A percentile compares a stretch with the other conserved stretches of the same genome.
Conservation (phyloP, 2,113 vertebrate genomes). For the Anguilla japonica region DNA sequence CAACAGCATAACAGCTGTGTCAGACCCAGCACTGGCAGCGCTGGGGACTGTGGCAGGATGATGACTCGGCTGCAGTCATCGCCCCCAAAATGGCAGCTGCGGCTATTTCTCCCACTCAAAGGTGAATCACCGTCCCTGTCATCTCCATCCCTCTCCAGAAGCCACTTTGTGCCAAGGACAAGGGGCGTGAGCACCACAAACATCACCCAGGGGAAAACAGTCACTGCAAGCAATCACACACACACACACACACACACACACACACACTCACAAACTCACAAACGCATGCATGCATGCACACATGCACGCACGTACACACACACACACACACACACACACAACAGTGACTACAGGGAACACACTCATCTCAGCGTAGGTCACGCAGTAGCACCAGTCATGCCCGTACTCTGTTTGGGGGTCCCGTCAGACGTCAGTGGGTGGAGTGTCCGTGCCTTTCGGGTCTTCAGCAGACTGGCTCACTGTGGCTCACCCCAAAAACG, state of each 20-base stretch:
- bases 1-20: background rate
- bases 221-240: background rate
- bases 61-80: background rate
- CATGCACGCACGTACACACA: background rate
- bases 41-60: background rate
- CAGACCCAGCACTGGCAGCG: background rate
- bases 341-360: background rate
- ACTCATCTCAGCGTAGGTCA: background rate
- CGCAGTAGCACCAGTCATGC: background rate
- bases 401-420: background rate
- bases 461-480: background rate
- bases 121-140: constrained; percentile 3
- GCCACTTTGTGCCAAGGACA: background rate
- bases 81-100: background rate
- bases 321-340: no score
- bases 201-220: background rate
- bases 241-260: background rate
- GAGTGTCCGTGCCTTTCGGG: background rate
- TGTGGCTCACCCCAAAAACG: background rate
- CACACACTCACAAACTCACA: background rate
- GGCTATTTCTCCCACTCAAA: background rate
- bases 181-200: background rate
- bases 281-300: background rate
- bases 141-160: background rate
- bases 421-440: background rate